Evolutionary conservation across 2,888 invertebrate species (phyloP).

Genomic region (Aleiodes leptofemur): DNA sequence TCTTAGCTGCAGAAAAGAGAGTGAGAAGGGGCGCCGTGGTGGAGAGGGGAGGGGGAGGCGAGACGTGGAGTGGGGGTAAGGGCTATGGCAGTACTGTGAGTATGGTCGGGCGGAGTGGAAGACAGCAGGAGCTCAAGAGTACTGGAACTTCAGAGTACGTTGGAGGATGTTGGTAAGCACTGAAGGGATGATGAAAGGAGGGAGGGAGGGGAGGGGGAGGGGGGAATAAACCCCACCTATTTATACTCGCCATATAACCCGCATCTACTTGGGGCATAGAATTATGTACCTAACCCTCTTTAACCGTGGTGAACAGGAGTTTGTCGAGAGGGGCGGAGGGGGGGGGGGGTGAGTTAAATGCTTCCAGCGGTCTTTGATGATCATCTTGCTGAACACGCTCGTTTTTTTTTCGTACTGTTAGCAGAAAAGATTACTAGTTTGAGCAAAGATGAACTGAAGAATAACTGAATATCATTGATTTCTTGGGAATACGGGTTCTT

Average conservation of each 20-base stretch:
- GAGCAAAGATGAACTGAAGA: background rate
- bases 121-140: constrained; percentile 31
- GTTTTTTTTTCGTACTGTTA: constrained; percentile 33
- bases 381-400: constrained; percentile 48
- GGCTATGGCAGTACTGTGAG: background rate
- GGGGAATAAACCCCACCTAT: constrained; percentile 47
- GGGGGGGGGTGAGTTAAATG: constrained; percentile 37
- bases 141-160: constrained; percentile 14
- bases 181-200: background rate
- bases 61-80: constrained; percentile 8
- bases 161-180: constrained; percentile 26
- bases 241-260: constrained; percentile 56
- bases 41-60: constrained; percentile 10
- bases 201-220: background rate
- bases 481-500: no score
- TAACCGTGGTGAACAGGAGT: constrained; percentile 16
- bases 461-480: no score
- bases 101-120: constrained; percentile 28
- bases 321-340: background rate
- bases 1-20: constrained; percentile 11
- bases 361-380: constrained; percentile 46
- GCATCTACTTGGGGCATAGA: constrained; percentile 46
- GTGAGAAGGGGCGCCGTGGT: constrained; percentile 3
- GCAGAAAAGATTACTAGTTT: constrained; percentile 15
- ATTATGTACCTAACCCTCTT: constrained; percentile 45